Conservation (phyloP, 1,140 invertebrate species). For the Dryas iulia region DNA sequence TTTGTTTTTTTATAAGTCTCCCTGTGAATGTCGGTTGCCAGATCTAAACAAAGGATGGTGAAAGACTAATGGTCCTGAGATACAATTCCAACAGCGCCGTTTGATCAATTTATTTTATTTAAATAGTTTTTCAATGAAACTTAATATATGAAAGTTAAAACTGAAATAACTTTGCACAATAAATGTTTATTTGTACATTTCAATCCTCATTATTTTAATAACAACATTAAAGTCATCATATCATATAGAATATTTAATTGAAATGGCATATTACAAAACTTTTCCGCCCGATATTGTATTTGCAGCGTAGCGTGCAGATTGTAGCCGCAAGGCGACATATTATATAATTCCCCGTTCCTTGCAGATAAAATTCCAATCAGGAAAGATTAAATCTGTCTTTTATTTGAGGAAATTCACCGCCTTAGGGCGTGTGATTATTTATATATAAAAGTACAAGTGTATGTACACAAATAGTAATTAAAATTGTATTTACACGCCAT, state of each 20-base stretch:
- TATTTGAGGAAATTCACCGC: conserved; percentile 35
- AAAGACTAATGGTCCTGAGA: conserved; percentile 69
- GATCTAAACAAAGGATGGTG: conserved; percentile 73
- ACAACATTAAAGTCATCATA: neutral
- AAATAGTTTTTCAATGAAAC: conserved; percentile 40
- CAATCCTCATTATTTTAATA: neutral
- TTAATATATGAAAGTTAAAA: conserved; percentile 14
- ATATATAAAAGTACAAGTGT: neutral
- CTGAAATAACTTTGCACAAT: neutral
- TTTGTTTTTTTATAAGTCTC: conserved; percentile 69
- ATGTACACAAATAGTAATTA: too few relatives aligned
- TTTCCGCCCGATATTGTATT: neutral
- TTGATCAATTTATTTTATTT: conserved; percentile 71
- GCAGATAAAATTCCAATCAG: conserved; percentile 49
- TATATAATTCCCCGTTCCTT: conserved; percentile 34
- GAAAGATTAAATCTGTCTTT: conserved; percentile 47
- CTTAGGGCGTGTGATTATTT: conserved; percentile 10
- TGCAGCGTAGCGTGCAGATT: conserved; percentile 29
- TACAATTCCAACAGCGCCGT: conserved; percentile 61
- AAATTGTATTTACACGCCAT: too few relatives aligned
- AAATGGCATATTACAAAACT: neutral
- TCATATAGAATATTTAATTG: neutral
- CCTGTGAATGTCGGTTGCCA: conserved; percentile 61
- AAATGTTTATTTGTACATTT: neutral
- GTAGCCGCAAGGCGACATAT: conserved; percentile 30